Base-by-base conservation (phyloP, 2,113 vertebrate species). In the Elanoides forficatus region DNA sequence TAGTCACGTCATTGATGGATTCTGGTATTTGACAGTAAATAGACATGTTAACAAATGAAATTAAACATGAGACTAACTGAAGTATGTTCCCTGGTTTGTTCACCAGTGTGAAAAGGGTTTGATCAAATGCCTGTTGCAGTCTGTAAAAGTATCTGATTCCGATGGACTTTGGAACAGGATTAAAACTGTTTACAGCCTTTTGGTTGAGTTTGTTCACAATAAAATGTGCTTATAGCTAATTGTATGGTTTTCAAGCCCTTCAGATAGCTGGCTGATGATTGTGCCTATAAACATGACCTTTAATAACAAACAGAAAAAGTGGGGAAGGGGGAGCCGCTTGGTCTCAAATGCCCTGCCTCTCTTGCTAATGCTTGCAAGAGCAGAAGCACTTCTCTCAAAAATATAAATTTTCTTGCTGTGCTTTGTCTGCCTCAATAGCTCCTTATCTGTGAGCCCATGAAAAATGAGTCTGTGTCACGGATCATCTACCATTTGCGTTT, bases 381-480 rank as follows among this genome's bases (percentile, higher is more conserved):
- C 32, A 82, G 47, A 65, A 89, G 29, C 43, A 3, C 3, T 87
- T 36, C n/a, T 86, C n/a, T 87, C 34, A 65, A 38, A 86, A 89
- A 18, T 1, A 13, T 1, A 13, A 15, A 21, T 79, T 79, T 73
- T 67, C 62, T 70, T 88, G 36, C 45, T 78, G 56, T 58, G 32
- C 34, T 63, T 81, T 79, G 19, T 87, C 21, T 93, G 84, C 74
- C 48, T 91, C 56, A 48, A 0, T 32, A 82, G 42, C 66, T 94
- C 66, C 38, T 76, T 90, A 38, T 70, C 47, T 59, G 40, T 58
- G 81, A 95, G 66, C n/a, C 60, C 52, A 15, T 76, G 29, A 85
- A 74, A 91, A 93, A 91, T 70, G 91, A 93, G 60, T 19, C 70
- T 82, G 43, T 87, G 93, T 62, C 74, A 15, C 62, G 89, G 94